Base-by-base conservation (phyloP, 2,888 invertebrate genomes). In the Sphaerophoria rueppellii region DNA sequence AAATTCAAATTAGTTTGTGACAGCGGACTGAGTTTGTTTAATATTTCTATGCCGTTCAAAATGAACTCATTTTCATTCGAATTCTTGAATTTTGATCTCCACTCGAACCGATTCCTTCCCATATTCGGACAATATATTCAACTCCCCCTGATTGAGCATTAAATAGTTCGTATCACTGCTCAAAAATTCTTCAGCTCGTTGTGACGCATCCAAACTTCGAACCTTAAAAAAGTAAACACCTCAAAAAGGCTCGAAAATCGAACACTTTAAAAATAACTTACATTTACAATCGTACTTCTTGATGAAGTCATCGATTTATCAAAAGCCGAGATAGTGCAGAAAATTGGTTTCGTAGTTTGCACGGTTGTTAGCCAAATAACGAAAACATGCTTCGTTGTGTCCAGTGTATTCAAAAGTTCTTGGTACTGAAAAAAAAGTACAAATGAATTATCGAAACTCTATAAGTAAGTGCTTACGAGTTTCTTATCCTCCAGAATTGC, bases 1-100 rank as follows among this genome's bases (percentile, higher is more conserved):
- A 24, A 24, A 24, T 24, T 24, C 24, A 24, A 24, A 24, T 24
- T 24, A 24, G 2, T 24, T 24, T 24, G 24, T 24, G 24, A 24
- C 24, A 24, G 24, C 2, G 24, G 24, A 24, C 24, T 2, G 24
- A 24, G 2, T 24, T 1, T 24, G 24, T 24, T 24, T 24, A 24
- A 24, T 24, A 24, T 24, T 24, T 24, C 24, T 24, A 24, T 24
- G 24, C 24, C 24, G 24, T 24, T 24, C 24, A 24, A 24, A 24
- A 24, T 55, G 4, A 12, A 34, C 4, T 75, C 63, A 69, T 48
- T 75, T n/a, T n/a, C n/a, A 48, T 32, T 58, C 87, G 77, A 88
- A 89, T 80, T 89, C 89, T 55, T 89, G 88, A 74, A 90, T 88
- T 87, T 89, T 87, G 40, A 89, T 87, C 82, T 90, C 89, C 67